Conservation (phyloP, 2,113 vertebrate genomes). For the Seriola rivoliana region DNA sequence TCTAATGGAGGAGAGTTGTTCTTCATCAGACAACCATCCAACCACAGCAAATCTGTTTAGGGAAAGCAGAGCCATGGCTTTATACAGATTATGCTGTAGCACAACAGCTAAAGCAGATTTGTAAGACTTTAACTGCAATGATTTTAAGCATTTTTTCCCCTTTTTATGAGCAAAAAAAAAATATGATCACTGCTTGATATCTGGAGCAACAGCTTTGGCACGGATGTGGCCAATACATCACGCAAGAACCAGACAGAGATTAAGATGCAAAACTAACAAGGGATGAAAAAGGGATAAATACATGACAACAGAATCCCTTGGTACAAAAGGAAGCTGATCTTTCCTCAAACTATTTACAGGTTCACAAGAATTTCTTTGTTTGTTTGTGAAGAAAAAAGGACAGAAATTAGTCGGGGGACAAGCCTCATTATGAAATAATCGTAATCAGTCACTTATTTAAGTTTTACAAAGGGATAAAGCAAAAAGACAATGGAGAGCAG, state of each 20-base stretch:
- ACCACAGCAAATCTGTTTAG: conserved; percentile 74
- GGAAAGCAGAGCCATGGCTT: conserved; percentile 72
- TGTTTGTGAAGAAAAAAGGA: background rate
- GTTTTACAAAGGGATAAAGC: background rate
- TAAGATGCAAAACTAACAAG: conserved; percentile 21
- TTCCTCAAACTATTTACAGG: background rate
- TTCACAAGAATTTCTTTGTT: background rate
- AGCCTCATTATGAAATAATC: background rate
- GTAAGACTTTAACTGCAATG: conserved; percentile 67
- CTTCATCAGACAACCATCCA: conserved; percentile 64
- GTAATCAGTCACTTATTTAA: conserved; percentile 11
- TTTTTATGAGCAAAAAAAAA: conserved; percentile 34
- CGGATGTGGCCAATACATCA: conserved; percentile 42
- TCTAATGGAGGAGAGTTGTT: conserved; percentile 70
- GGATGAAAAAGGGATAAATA: background rate
- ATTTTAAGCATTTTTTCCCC: conserved; percentile 61
- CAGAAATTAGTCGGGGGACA: background rate
- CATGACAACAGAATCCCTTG: background rate
- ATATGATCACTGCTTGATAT: conserved; percentile 48
- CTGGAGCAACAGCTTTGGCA: conserved; percentile 51
- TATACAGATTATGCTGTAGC: conserved; percentile 78
- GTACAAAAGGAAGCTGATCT: background rate
- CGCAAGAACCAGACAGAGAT: conserved; percentile 10
- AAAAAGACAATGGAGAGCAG: background rate
- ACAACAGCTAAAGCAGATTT: conserved; percentile 80